Percentiles rank a stretch among this genome's conserved stretches.
phyloP scores from a whole-genome alignment of 2,113 vertebrate species.

The Petrocephalus microphthalmus region DNA sequence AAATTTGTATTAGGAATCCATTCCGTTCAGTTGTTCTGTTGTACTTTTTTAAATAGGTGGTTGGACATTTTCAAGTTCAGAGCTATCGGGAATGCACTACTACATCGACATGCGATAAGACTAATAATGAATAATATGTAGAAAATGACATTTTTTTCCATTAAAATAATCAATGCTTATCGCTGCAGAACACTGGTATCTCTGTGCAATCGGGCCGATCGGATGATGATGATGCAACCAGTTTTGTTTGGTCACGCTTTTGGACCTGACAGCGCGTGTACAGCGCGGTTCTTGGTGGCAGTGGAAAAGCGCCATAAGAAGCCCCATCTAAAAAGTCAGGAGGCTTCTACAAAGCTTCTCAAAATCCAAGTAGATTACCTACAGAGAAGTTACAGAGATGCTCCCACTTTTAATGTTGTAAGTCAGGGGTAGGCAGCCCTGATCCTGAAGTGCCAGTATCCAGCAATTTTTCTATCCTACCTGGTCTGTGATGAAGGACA shows the following conservation, averaged over 20 bases:
- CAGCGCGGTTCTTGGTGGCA: neutral
- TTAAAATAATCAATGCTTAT: neutral
- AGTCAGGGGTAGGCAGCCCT: neutral
- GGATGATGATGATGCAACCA: neutral
- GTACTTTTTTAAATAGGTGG: neutral
- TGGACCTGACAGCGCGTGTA: neutral
- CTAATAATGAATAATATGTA: neutral
- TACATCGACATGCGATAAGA: neutral
- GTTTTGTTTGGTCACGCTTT: neutral
- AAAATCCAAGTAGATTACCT: neutral
- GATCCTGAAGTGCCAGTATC: neutral
- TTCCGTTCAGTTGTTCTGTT: neutral
- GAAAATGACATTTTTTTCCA: neutral
- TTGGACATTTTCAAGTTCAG: neutral
- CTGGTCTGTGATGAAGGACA: neutral
- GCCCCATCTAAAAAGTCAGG: neutral
- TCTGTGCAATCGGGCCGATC: no score
- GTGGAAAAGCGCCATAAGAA: neutral
- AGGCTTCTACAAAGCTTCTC: neutral
- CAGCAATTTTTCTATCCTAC: neutral
- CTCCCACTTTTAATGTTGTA: neutral
- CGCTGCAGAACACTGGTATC: neutral
- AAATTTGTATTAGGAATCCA: neutral
- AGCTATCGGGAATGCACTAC: neutral
- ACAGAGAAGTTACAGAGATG: neutral